Conservation (phyloP, 2,888 invertebrate genomes). For the Epinotia brunnichana region DNA sequence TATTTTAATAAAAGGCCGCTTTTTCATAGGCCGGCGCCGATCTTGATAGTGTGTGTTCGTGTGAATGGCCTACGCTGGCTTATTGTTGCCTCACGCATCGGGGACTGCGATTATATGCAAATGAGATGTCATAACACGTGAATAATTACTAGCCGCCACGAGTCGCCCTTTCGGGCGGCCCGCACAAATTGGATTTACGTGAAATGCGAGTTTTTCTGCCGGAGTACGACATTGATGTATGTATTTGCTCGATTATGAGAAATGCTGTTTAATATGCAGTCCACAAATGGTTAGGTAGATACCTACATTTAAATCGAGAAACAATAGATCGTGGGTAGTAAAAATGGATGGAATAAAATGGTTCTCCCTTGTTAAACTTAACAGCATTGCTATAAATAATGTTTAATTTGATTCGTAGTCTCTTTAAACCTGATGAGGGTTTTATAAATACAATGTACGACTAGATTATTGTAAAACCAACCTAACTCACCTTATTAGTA, state of each 20-base stretch:
- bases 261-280: neutral
- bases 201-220: constrained; percentile 75
- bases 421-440: too few species aligned
- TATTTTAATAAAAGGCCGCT: constrained; percentile 81
- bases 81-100: constrained; percentile 78
- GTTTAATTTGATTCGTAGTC: too few species aligned
- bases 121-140: constrained; percentile 84
- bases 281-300: neutral
- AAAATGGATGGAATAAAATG: too few species aligned
- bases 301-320: constrained; percentile 10
- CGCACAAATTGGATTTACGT: constrained; percentile 82
- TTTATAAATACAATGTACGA: too few species aligned
- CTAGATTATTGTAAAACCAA: too few species aligned
- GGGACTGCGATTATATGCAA: constrained; percentile 82
- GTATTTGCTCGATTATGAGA: constrained; percentile 54
- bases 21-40: constrained; percentile 80
- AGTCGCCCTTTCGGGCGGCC: constrained; percentile 78
- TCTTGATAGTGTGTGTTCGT: constrained; percentile 79
- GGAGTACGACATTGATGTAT: constrained; percentile 68
- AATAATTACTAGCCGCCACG: constrained; percentile 81
- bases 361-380: too few species aligned
- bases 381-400: too few species aligned
- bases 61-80: constrained; percentile 80
- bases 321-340: too few species aligned
- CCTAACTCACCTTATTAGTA: too few species aligned